Conservation (phyloP, 1,140 invertebrate genomes). For the Sinonovacula constricta region DNA sequence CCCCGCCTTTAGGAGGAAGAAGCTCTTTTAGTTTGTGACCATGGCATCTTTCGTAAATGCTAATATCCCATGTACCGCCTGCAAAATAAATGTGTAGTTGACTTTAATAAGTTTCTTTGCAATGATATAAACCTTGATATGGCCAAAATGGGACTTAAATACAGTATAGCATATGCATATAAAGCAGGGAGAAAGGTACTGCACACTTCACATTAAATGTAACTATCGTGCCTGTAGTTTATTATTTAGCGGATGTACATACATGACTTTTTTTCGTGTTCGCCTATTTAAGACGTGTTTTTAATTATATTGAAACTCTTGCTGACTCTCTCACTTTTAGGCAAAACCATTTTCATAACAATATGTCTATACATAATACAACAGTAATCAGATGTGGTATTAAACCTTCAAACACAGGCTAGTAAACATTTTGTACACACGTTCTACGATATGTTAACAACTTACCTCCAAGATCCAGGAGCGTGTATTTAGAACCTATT, state of each 20-base stretch:
- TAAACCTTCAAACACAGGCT: not conserved
- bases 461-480: conserved; percentile 33
- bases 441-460: not conserved
- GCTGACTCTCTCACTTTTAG: too few species aligned
- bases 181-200: too few species aligned
- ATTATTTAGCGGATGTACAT: too few species aligned
- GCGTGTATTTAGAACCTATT: not conserved
- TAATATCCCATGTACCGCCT: conserved; percentile 60
- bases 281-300: too few species aligned
- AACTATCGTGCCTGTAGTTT: too few species aligned
- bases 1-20: conserved; percentile 49
- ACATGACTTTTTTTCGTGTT: too few species aligned
- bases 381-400: not conserved
- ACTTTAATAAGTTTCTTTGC: too few species aligned
- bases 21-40: conserved; percentile 51
- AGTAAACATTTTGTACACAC: not conserved
- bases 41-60: conserved; percentile 47
- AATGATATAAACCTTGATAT: not conserved
- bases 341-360: too few species aligned
- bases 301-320: too few species aligned
- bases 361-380: not conserved
- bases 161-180: too few species aligned
- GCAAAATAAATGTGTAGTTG: not conserved
- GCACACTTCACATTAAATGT: too few species aligned
- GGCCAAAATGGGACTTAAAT: not conserved